Conservation (phyloP, 2,888 invertebrate species). For the Ectobius pallidus region DNA sequence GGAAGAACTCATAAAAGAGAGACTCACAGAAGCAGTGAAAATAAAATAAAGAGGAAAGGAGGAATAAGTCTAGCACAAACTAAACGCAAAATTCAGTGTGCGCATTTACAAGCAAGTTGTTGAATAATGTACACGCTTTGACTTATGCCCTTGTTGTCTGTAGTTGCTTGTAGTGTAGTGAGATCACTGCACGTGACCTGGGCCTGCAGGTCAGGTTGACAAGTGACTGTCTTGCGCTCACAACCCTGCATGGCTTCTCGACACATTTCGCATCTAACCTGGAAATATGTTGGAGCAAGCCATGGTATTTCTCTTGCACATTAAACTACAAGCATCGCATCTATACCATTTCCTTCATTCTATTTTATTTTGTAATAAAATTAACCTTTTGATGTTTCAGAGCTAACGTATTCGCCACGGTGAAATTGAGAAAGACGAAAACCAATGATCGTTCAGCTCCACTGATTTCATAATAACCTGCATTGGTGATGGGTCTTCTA, state of each 20-base stretch:
- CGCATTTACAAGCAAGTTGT: too few relatives aligned
- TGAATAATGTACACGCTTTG: too few relatives aligned
- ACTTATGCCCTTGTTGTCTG: too few relatives aligned
- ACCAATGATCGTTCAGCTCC: constrained; percentile 87
- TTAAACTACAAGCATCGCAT: too few relatives aligned
- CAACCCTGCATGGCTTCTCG: neutral
- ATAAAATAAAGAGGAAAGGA: too few relatives aligned
- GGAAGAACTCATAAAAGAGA: too few relatives aligned
- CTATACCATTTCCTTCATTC: too few relatives aligned
- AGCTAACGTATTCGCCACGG: constrained; percentile 86
- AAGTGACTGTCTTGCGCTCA: neutral
- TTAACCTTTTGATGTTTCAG: constrained; percentile 60
- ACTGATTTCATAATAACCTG: constrained; percentile 60
- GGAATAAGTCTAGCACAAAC: too few relatives aligned
- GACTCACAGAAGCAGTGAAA: too few relatives aligned
- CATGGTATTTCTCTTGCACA: neutral
- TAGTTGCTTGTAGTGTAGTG: too few relatives aligned
- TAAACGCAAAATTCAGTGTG: too few relatives aligned
- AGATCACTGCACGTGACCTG: constrained; percentile 21
- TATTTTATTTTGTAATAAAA: neutral
- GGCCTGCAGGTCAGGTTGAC: neutral
- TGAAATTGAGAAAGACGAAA: constrained; percentile 85
- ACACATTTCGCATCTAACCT: neutral
- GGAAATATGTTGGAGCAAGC: constrained; percentile 7
- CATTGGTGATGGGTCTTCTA: constrained; percentile 1